Base-by-base conservation (phyloP, 2,113 vertebrate species). In the Cacatua alba region DNA sequence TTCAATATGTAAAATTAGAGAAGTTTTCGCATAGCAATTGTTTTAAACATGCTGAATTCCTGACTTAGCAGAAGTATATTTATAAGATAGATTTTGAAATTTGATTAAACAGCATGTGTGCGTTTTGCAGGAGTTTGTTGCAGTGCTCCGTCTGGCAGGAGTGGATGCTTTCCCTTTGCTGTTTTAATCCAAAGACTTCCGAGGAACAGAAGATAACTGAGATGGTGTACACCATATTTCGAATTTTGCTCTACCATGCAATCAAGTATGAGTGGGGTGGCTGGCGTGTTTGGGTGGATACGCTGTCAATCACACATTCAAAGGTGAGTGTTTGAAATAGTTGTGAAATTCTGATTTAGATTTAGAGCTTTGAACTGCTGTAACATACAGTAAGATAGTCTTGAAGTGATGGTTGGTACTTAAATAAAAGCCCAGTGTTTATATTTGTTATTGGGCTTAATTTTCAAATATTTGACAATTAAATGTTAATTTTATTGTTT, bases 131-230 rank as follows among this genome's bases (percentile, higher is more conserved):
- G 98, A 99, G 99, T 92, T 98, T 99, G 97, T 97, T 99, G 71
- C 99, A 99, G 95, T 99, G 99, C 97, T 99, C 99, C 0, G 99
- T 99, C 77, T 99, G 99, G 99, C 99, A 99, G 97, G 99, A 99
- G 77, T 99, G 99, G 99, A 99, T 99, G 99, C 98, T 99, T 95
- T 99, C 99, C 44, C 98, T 99, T 86, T 99, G 99, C 97, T 99
- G 98, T 97, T 99, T 99, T 97, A 98, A 98, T 95, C 99, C 99
- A 1, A 98, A 97, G 92, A 99, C 96, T 98, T 99, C 97, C 13
- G 99, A 99, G 92, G 99, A 99, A 91, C 99, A 99, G 97, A 99
- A 99, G 98, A 99, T 99, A 98, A 99, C 99, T 11, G 99, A 99
- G 97, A 99, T 99, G 99, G 99, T 99, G 19, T 99, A 99, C 87